phyloP scores from a whole-genome alignment of 2,797 vertebrate species.

The Lepilemur ruficaudatus region DNA sequence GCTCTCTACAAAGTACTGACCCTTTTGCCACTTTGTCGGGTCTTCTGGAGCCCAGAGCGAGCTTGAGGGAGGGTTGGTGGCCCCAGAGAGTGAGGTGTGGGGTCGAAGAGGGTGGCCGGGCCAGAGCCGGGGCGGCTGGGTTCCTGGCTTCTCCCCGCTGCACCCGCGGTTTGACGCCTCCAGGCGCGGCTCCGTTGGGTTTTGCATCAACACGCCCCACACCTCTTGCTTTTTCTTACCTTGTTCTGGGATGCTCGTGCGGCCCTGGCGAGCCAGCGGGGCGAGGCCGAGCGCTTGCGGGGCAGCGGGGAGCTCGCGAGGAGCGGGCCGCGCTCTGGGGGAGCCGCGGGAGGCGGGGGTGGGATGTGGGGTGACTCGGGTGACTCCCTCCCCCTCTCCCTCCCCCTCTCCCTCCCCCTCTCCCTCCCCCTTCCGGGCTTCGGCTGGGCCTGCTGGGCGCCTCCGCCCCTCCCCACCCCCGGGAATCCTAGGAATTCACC shows the following conservation, averaged over 20 bases:
- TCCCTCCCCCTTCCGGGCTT: too few species aligned
- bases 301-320: not conserved
- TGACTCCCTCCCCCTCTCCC: too few species aligned
- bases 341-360: too few species aligned
- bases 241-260: not conserved
- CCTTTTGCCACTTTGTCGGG: not conserved
- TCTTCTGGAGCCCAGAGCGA: not conserved
- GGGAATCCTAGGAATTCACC: constrained; percentile 56
- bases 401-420: too few species aligned
- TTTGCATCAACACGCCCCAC: constrained; percentile 48
- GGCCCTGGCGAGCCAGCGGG: not conserved
- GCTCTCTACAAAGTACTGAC: constrained; percentile 96
- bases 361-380: too few species aligned
- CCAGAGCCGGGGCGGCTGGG: not conserved
- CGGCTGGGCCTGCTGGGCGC: too few species aligned
- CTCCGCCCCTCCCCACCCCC: not conserved
- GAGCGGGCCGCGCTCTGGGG: too few species aligned
- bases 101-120: not conserved
- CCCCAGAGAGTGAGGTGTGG: not conserved
- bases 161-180: constrained; percentile 78
- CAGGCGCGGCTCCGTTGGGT: constrained; percentile 72
- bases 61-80: not conserved
- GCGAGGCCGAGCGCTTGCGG: not conserved
- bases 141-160: constrained; percentile 24
- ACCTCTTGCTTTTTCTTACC: not conserved